These are phyloP conservation scores for Noturus placidus DNA, from an alignment of 2,113 vertebrate genomes.

Conservation along the genomic window DNA sequence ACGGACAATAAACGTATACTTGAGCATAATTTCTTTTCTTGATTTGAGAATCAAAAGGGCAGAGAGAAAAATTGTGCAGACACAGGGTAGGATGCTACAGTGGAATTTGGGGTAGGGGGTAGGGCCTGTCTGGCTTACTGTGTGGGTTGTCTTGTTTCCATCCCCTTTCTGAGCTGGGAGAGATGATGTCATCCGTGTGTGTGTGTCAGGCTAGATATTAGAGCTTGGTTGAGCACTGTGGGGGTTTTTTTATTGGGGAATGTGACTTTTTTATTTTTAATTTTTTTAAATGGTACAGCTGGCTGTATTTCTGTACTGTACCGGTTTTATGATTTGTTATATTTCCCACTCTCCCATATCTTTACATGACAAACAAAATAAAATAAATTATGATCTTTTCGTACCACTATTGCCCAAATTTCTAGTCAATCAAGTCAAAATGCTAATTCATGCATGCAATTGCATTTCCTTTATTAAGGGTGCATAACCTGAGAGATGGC, in stretches of 20 bases:
- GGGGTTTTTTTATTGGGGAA: neutral
- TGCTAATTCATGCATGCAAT: neutral
- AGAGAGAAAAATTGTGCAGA: neutral
- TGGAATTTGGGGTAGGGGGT: constrained; percentile 26
- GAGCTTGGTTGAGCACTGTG: constrained; percentile 20
- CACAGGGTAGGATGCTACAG: constrained; percentile 1
- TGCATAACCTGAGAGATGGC: neutral
- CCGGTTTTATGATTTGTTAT: neutral
- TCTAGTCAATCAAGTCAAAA: neutral
- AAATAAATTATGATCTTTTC: neutral
- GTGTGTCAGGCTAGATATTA: constrained; percentile 19
- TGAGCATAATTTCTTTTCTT: neutral
- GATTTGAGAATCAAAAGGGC: neutral
- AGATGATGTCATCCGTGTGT: constrained; percentile 43
- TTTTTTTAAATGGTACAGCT: neutral
- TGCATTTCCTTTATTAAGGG: neutral
- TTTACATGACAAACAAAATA: neutral
- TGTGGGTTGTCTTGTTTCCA: constrained; percentile 22
- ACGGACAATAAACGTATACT: neutral
- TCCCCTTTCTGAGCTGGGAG: constrained; percentile 25
- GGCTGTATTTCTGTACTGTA: neutral
- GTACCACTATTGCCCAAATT: neutral
- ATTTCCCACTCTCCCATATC: no score
- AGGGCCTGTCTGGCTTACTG: constrained; percentile 23
- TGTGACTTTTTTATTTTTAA: neutral